A percentile compares a stretch with the other conserved stretches of the same genome.
Evolutionary conservation across 2,113 vertebrate genomes (phyloP).

Genomic region (Micronycteris hirsuta): DNA sequence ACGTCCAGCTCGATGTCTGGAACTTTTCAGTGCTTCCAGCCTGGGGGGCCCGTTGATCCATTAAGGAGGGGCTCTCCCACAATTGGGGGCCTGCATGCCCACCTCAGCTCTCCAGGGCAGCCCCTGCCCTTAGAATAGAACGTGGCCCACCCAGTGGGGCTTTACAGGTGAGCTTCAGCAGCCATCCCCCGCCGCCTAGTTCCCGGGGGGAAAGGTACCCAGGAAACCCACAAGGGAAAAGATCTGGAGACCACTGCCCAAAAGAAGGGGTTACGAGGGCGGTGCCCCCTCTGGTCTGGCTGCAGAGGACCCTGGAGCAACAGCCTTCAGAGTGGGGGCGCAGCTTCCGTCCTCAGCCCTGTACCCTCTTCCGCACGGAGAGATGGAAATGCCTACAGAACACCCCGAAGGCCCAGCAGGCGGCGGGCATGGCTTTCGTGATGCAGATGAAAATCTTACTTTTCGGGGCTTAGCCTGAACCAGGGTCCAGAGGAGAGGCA

Average conservation of each 20-base stretch:
- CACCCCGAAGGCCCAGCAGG: background rate
- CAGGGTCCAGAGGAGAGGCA: background rate
- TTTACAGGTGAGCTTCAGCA: background rate
- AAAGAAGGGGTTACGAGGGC: background rate
- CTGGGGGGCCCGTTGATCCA: background rate
- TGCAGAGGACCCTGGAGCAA: background rate
- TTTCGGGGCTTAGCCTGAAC: background rate
- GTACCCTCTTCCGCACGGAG: background rate
- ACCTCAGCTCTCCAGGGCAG: background rate
- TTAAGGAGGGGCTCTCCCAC: too few relatives aligned
- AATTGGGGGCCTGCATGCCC: background rate
- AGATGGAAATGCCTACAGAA: background rate
- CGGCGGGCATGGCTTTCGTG: background rate
- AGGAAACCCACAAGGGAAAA: background rate
- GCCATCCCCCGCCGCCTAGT: background rate
- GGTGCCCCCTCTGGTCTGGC: too few relatives aligned
- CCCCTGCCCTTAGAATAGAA: background rate
- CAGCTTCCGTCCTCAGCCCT: too few relatives aligned
- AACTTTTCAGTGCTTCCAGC: background rate
- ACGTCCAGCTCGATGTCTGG: background rate
- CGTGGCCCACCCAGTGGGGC: background rate
- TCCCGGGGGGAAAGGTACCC: background rate
- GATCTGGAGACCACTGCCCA: background rate
- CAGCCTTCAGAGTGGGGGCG: rapidly evolving
- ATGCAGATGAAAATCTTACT: background rate